Evolutionary conservation across 2,113 vertebrate genomes (phyloP), one percentile per base, ranked within the genome.

Genomic region (Arenaria interpres): DNA sequence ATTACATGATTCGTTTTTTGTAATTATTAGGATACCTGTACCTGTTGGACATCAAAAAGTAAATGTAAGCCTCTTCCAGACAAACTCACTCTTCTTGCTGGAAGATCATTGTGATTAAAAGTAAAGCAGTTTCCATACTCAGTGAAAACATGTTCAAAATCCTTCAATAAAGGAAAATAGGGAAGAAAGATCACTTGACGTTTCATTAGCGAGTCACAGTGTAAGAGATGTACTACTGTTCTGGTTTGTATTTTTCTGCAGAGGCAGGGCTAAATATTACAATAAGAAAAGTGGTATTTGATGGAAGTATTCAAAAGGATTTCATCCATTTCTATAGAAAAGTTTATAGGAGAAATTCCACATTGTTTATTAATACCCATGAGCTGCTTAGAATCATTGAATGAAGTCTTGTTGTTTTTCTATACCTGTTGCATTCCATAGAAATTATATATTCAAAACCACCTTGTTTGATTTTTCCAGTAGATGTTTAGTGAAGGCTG

Each of bases 71-170:
- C 98, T 97, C 97, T 98, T 98, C 98, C 98, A 60, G 98, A 97
- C 50, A 97, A 85, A 79, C 95, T 98, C 92, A 98, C 97, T 93
- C 94, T 98, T 97, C 95, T 97, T 75, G 89, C 57, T 91, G 90
- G 48, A 37, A 96, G 32, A 37, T 97, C 96, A 64, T 96, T 92
- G 35, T 97, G 91, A 94, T 98, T 98, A 95, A 98, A 98, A 93
- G 98, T 98, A 94, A 98, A 98, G 91, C 98, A 98, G 83, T 98
- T 98, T 91, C 98, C 98, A 5, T 98, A 98, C 96, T 98, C 98
- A 90, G 98, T 98, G 93, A 98, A 98, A 89, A 98, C 72, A 22
- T 98, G 98, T 85, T 94, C 91, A 94, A 98, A 98, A 95, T 98
- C 98, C 98, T 98, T 81, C n/a, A 97, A 77, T 41, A 74, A 96